Evolutionary conservation across 2,888 invertebrate species (phyloP), one percentile per base, ranked within the genome.

Genomic region (Hypomecis punctinalis): DNA sequence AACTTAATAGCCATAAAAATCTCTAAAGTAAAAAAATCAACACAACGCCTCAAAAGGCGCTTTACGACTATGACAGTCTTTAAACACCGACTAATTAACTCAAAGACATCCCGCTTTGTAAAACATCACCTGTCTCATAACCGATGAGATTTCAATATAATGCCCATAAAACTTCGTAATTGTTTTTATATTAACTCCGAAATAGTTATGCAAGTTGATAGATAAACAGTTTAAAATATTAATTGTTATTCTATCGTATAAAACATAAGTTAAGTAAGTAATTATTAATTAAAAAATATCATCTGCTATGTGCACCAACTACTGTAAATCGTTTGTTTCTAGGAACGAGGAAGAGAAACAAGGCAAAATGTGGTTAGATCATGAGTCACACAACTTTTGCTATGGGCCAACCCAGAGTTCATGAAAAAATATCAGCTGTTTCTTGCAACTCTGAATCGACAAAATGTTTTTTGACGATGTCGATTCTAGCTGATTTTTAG

Each of bases 141-240:
- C 67, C 63, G 58, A 74, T 69, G 70, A 68, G 65, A 74, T 74
- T 72, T 77, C 74, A 73, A 78, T 78, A 76, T 71, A 74, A 76
- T 63, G 61, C 49, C 63, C 66, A 76, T 77, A 75, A 76, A 73
- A 72, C 37, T 71, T 70, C 48, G 63, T 75, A 75, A 76, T 76
- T 74, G 76, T 69, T 66, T 74, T 78, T 76, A 74, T 71, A 76
- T 74, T 70, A 72, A 63, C 66, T 62, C 71, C 69, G 78, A 78
- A 78, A 81, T 75, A 70, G 67, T 66, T 74, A 69, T 59, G 67
- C 73, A 69, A 69, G 69, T 60, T 62, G 71, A 75, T 72, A 71
- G 65, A 69, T 71, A 75, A 74, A 78, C 76, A 77, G 76, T 68
- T 70, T 66, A 67, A 75, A 71, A 68, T 73, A 73, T 80, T 83